Conservation (phyloP, 1,140 invertebrate species). For the Psix sp. region DNA sequence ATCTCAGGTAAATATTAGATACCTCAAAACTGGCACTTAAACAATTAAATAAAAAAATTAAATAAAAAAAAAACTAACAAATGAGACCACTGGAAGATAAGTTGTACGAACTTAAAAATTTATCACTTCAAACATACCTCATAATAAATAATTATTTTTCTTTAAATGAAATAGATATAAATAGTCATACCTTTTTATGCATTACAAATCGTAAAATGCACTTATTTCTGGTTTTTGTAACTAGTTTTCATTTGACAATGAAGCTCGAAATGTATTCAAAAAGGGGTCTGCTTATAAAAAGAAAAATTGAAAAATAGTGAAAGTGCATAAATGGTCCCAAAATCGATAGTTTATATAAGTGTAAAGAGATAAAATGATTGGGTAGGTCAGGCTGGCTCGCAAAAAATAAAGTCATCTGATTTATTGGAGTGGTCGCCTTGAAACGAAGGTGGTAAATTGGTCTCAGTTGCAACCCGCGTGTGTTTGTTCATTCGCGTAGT, state of each 20-base stretch:
- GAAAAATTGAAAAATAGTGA: constrained; percentile 10
- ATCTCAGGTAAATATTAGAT: constrained; percentile 3
- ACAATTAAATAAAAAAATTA: constrained; percentile 47
- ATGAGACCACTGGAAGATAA: constrained; percentile 6
- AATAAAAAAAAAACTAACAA: constrained; percentile 28
- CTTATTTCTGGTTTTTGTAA: too few species aligned
- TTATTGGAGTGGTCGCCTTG: too few species aligned
- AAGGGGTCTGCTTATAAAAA: not conserved
- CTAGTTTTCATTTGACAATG: too few species aligned
- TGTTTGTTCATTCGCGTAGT: constrained; percentile 48
- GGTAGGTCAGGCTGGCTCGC: constrained; percentile 21
- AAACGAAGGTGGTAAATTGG: constrained; percentile 21
- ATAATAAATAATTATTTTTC: too few species aligned
- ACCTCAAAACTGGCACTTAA: constrained; percentile 26
- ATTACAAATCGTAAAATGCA: too few species aligned
- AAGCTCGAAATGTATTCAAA: too few species aligned
- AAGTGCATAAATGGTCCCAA: constrained; percentile 37
- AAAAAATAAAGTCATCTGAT: too few species aligned
- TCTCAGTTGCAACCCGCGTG: constrained; percentile 34
- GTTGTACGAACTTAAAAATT: not conserved
- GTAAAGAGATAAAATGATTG: constrained; percentile 37
- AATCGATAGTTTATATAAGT: constrained; percentile 36
- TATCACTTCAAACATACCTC: too few species aligned
- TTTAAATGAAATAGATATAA: too few species aligned
- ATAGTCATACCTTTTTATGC: too few species aligned